Evolutionary conservation across 2,888 invertebrate species (phyloP), one percentile per base, ranked within the genome.

Genomic region (Hirtodrosophila cameraria): DNA sequence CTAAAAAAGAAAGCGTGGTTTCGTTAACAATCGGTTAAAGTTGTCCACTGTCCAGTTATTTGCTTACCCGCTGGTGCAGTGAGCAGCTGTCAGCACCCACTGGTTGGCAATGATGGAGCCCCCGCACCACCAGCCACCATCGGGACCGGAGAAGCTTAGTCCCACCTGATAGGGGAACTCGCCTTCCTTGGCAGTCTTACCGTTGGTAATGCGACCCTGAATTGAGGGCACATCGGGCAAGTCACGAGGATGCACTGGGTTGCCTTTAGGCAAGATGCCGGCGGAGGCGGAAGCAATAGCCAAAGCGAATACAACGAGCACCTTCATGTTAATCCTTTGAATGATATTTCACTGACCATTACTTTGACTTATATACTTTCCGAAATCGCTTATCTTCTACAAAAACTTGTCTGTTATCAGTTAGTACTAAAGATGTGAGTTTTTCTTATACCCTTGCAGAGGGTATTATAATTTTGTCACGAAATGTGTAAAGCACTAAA

Each of bases 151-250:
- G 31, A 88, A 82, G 54, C 70, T 75, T 1, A 89, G 75, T 36
- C 82, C 89, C 15, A 87, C 79, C 69, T 88, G 88, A 58, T 89
- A 88, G 42, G 88, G 83, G 52, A 89, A 83, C 52, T 87, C 78
- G 3, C 80, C 83, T 0, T 8, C 65, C 0, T 3, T 0, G 20
- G 89, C 88, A 2, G 64, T 48, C 41, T 46, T 42, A 9, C 89
- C 89, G 39, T 88, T 86, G 66, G 86, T 85, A 33, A 88, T 88
- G 49, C 88, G 87, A 12, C 84, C 84, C 20, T 81, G 59, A 12
- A 75, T 79, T 3, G 68, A 18, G 30, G 46, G 16, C 6, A 43
- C 13, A 0, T 23, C 45, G 7, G 68, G 60, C 54, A 87, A 38
- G 41, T 78, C 68, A 45, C 75, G 75, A 6, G 82, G 87, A 39